Evolutionary conservation across 2,888 invertebrate genomes (phyloP), one percentile per base, ranked within the genome.

Genomic region (Brassicogethes aeneus): DNA sequence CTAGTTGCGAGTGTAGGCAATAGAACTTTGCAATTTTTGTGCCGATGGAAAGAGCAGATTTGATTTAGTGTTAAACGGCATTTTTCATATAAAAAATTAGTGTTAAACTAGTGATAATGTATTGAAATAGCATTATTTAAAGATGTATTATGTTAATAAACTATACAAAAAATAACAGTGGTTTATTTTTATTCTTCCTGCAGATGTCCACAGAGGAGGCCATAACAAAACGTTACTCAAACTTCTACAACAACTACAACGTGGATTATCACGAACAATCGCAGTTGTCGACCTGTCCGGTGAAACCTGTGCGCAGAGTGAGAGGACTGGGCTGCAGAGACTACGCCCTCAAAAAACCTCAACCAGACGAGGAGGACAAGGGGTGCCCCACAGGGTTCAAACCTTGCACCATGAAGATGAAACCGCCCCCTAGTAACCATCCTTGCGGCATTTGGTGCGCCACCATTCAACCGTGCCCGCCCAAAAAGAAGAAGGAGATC

Each of bases 341-440:
- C 38, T 55, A 55, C 42, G 42, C 37, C 30, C 49, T 50, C 31
- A 51, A 46, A 8, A 43, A 47, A 30, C 17, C 37, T 3, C 35
- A 38, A 15, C 37, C 5, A n/a, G 3, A 17, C 3, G 23, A 33
- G 5, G 43, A 44, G 40, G 50, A 54, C 37, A 45, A 51, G 15
- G 57, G 58, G 3, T 67, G 67, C 48, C 65, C 66, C 2, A 64
- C 64, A 10, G 67, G 66, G 15, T 67, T 62, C 48, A 63, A 66
- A 51, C 64, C 64, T 1, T 66, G 66, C 44, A 41, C 49, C 8
- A 64, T 67, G 63, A 60, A 58, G 43, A 43, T 67, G 44, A 54
- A 47, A 3, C 61, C 64, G 2, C 64, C 66, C 10, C 40, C 53
- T 2, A 53, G 53, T 16, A 59, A 64, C 36, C 60, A 66, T 47